A percentile compares a stretch with the other conserved stretches of the same genome.
These are phyloP conservation scores for Camponotus pennsylvanicus DNA, from an alignment of 1,140 invertebrate genomes.

Conservation along the genomic window DNA sequence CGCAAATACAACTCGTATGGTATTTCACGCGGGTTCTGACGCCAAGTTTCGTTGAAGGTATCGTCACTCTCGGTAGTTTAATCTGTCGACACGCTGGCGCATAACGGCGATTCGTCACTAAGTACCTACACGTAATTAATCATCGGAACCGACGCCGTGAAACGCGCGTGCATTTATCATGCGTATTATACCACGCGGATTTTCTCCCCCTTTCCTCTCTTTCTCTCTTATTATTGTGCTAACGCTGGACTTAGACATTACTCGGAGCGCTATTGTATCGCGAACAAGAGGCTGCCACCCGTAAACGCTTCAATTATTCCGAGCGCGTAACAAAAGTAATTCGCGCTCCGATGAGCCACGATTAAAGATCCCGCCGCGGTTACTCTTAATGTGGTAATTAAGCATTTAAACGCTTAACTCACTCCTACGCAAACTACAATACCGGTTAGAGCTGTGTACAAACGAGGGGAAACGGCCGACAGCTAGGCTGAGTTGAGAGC, in stretches of 20 bases:
- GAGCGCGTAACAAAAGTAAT: slow-evolving; percentile 58
- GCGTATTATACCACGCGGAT: slow-evolving; percentile 60
- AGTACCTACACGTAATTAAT: slow-evolving; percentile 71
- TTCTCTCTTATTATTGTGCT: slow-evolving; percentile 37
- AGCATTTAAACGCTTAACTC: slow-evolving; percentile 59
- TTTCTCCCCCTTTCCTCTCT: neutral
- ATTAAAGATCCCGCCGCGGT: slow-evolving; percentile 48
- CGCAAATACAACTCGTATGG: slow-evolving; percentile 25
- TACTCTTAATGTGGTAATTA: slow-evolving; percentile 59
- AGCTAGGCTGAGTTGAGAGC: slow-evolving; percentile 27
- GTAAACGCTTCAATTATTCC: slow-evolving; percentile 59
- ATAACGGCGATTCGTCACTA: slow-evolving; percentile 70
- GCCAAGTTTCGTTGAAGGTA: slow-evolving; percentile 9
- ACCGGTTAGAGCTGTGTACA: slow-evolving; percentile 21
- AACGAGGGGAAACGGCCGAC: slow-evolving; percentile 40
- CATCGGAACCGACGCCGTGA: slow-evolving; percentile 66
- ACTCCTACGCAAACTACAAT: slow-evolving; percentile 46
- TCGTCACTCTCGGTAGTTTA: slow-evolving; percentile 47
- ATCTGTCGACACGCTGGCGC: slow-evolving; percentile 35
- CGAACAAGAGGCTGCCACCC: slow-evolving; percentile 46
- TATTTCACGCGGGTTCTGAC: neutral
- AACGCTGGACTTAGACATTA: slow-evolving; percentile 53
- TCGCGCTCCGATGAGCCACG: slow-evolving; percentile 52
- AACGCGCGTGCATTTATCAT: slow-evolving; percentile 71
- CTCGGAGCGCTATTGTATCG: slow-evolving; percentile 46